Conservation (phyloP, 2,113 vertebrate species). For the Sus scrofa region T2T-Sscrofa CM000830.6:61831001-61831500, state of each 20-base stretch:
- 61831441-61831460: neutral
- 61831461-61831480: neutral
- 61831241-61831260: neutral
- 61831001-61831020: constrained; percentile 61
- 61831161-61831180: neutral
- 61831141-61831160: neutral
- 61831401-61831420: neutral
- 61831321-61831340: neutral
- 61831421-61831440: neutral
- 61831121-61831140: neutral
- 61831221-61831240: neutral
- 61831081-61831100: constrained; percentile 44
- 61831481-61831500: neutral
- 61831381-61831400: neutral
- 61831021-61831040: constrained; percentile 75
- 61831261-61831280: neutral
- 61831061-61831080: constrained; percentile 58
- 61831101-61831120: neutral
- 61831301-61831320: neutral
- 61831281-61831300: neutral
- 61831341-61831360: neutral
- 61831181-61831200: neutral
- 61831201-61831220: neutral
- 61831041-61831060: constrained; percentile 68
- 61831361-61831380: neutral